A percentile compares a stretch with the other conserved stretches of the same genome.
Conservation (phyloP, 2,888 invertebrate species). For the Cyrtodaria siliqua region DNA sequence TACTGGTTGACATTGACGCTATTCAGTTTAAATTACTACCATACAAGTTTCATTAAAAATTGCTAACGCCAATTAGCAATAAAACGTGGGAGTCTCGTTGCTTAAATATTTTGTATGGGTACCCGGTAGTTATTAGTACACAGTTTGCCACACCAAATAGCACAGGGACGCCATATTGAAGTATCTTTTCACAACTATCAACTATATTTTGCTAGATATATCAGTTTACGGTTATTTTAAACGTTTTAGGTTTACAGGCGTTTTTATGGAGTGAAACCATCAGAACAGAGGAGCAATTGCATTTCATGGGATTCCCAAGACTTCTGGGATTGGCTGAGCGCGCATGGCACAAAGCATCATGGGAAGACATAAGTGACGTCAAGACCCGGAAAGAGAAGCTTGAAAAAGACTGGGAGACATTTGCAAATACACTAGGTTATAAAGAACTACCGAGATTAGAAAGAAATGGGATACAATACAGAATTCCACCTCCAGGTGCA, state of each 20-base stretch:
- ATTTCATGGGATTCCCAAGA: slow-evolving; percentile 76
- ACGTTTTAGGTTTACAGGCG: slow-evolving; percentile 78
- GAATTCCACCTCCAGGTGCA: slow-evolving; percentile 78
- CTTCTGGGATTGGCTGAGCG: slow-evolving; percentile 81
- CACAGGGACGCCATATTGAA: too few species aligned
- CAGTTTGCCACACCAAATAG: too few species aligned
- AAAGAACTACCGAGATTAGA: slow-evolving; percentile 73
- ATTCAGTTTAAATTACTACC: too few species aligned
- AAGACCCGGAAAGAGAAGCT: slow-evolving; percentile 24
- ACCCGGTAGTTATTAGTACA: too few species aligned
- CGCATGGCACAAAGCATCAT: slow-evolving; percentile 80
- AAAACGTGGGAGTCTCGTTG: too few species aligned
- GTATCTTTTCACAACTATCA: too few species aligned
- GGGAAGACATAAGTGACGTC: slow-evolving; percentile 69
- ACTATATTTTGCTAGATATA: too few species aligned
- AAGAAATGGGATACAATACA: slow-evolving; percentile 65
- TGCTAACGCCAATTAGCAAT: too few species aligned
- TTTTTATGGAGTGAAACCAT: slow-evolving; percentile 80
- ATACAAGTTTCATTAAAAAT: too few species aligned
- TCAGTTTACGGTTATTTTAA: too few species aligned
- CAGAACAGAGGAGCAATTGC: slow-evolving; percentile 63
- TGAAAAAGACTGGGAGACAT: slow-evolving; percentile 71
- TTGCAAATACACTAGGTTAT: slow-evolving; percentile 73
- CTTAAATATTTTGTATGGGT: too few species aligned
- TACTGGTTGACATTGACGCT: too few species aligned